Conservation (phyloP, 2,888 invertebrate genomes). For the Calephelis perditalis region DNA sequence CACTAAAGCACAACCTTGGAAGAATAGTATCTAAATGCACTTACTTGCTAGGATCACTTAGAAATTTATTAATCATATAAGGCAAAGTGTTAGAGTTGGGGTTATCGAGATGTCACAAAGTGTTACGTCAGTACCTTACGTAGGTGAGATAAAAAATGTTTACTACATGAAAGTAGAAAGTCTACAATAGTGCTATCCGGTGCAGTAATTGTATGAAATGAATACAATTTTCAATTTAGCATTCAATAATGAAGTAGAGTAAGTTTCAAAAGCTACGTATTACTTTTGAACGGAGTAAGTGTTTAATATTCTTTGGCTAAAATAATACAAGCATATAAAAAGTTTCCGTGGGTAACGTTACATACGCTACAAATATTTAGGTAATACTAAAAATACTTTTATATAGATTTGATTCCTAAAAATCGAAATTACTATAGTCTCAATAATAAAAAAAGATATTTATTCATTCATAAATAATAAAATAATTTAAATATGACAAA, state of each 20-base stretch:
- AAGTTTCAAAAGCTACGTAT: background rate
- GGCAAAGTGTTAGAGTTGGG: slow-evolving; percentile 75
- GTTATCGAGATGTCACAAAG: slow-evolving; percentile 49
- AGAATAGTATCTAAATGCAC: slow-evolving; percentile 75
- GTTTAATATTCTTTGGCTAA: background rate
- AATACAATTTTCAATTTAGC: background rate
- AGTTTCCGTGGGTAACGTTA: background rate
- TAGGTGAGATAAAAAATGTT: slow-evolving; percentile 18
- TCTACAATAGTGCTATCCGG: slow-evolving; percentile 4
- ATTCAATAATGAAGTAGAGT: background rate
- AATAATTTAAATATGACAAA: background rate
- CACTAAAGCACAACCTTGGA: slow-evolving; percentile 78
- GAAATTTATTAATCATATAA: slow-evolving; percentile 67
- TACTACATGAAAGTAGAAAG: slow-evolving; percentile 4
- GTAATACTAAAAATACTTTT: background rate
- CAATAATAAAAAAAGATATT: background rate
- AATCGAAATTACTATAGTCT: background rate
- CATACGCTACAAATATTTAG: slow-evolving; percentile 1
- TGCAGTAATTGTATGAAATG: slow-evolving; percentile 3
- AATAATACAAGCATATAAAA: slow-evolving; percentile 1
- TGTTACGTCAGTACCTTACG: slow-evolving; percentile 24
- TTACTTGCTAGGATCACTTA: slow-evolving; percentile 68
- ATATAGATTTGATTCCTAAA: background rate
- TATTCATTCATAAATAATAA: background rate
- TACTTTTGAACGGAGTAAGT: background rate